phyloP scores from a whole-genome alignment of 2,113 vertebrate species.

The Okapia johnstoni region DNA sequence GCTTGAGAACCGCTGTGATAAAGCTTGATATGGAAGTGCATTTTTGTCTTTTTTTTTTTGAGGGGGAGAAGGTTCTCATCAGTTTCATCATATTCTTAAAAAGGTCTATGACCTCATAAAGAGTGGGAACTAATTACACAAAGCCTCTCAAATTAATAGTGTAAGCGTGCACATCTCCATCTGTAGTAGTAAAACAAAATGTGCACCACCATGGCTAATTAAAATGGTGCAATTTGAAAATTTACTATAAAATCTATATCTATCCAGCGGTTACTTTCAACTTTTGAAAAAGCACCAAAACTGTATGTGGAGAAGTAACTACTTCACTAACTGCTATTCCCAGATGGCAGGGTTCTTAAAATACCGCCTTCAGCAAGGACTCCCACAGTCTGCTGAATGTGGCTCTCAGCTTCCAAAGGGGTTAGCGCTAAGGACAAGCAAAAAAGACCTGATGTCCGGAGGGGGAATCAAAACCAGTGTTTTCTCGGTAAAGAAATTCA shows the following conservation, averaged over 20 bases:
- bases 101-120: background rate
- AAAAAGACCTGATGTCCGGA: background rate
- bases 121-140: background rate
- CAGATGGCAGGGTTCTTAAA: slow-evolving; percentile 13
- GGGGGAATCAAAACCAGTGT: background rate
- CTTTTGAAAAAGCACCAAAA: background rate
- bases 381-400: background rate
- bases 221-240: background rate
- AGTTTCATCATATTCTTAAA: background rate
- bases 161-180: background rate
- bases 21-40: background rate
- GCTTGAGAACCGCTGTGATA: background rate
- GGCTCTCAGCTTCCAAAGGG: background rate
- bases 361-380: background rate
- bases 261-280: background rate
- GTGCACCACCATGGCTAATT: background rate
- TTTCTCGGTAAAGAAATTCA: background rate
- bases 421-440: background rate
- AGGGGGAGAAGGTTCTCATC: background rate
- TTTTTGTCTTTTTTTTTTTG: background rate
- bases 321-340: background rate
- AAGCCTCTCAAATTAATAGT: background rate
- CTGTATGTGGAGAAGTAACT: background rate
- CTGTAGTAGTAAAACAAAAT: background rate
- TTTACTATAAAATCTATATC: background rate